phyloP scores from a whole-genome alignment of 2,113 vertebrate genomes.

The Microcebus tavaratra region DNA sequence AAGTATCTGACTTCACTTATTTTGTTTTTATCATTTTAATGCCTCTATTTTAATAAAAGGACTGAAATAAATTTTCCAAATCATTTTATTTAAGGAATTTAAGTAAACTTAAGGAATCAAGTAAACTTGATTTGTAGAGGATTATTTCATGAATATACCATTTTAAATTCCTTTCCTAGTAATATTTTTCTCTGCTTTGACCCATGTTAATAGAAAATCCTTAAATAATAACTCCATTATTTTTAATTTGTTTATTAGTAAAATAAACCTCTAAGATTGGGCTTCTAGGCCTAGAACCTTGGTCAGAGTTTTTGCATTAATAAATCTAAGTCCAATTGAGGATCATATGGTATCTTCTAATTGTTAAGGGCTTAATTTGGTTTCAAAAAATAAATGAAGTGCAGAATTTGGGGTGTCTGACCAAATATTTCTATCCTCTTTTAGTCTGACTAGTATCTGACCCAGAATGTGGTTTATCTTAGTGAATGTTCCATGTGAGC shows the following conservation, averaged over 20 bases:
- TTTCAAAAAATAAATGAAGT: background rate
- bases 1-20: background rate
- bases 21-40: constrained; percentile 17
- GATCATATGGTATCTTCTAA: background rate
- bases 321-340: background rate
- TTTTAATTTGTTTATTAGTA: background rate
- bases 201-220: background rate
- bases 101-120: background rate
- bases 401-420: background rate
- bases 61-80: background rate
- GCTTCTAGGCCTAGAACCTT: background rate
- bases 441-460: background rate
- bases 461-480: background rate
- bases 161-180: background rate
- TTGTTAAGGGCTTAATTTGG: background rate
- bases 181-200: background rate
- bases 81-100: background rate
- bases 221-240: background rate
- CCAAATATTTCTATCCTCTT: background rate
- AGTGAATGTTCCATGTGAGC: background rate
- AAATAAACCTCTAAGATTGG: background rate
- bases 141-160: background rate
- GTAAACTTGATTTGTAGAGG: background rate
- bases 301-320: background rate
- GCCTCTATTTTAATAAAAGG: background rate